Evolutionary conservation across 2,888 invertebrate species (phyloP), one percentile per base, ranked within the genome.

Genomic region (Euspilapteryx auroguttella): DNA sequence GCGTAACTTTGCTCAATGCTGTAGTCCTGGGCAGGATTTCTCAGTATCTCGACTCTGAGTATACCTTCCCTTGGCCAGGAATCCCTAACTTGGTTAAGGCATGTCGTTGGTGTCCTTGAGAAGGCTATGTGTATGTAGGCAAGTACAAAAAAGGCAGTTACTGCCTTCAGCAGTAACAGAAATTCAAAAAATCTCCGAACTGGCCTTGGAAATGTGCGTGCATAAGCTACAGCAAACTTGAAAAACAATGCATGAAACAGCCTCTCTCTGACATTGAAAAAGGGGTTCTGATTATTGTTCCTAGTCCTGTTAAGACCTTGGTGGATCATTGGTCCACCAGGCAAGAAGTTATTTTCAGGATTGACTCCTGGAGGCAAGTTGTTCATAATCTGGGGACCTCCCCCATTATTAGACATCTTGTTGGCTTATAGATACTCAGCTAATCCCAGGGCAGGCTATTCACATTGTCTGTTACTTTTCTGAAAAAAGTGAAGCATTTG

Each of bases 31-130:
- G 78, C 79, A 9, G 82, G 81, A 52, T 85, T 85, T 38, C 83
- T 71, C 30, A 88, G 63, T 43, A 95, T 91, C 69, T 96, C 95
- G 9, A 96, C 93, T 36, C 95, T 77, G 11, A 99, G 76, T 39
- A 99, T 93, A 3, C 98, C 98, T 62, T 95, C 92, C 34, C 93
- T 78, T 0, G 98, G 97, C 98, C 98, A 99, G 8, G 87, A 83
- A 39, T 87, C 82, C 50, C 87, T 84, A 17, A 95, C 84, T 56
- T 91, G 86, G 52, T 92, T 86, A 42, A 99, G 78, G 58, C 99
- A 99, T 43, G 93, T 93, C 30, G 93, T 90, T 5, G 97, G 95
- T 34, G 92, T 85, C 48, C 91, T 84, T 25, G 94, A 92, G 64
- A 97, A 96, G 36, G 90, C 89, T 55, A 93, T 83, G 55, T 99